These are phyloP conservation scores for Drosophila nikananu DNA, from an alignment of 1,140 invertebrate genomes.

Conservation along the genomic window DNA sequence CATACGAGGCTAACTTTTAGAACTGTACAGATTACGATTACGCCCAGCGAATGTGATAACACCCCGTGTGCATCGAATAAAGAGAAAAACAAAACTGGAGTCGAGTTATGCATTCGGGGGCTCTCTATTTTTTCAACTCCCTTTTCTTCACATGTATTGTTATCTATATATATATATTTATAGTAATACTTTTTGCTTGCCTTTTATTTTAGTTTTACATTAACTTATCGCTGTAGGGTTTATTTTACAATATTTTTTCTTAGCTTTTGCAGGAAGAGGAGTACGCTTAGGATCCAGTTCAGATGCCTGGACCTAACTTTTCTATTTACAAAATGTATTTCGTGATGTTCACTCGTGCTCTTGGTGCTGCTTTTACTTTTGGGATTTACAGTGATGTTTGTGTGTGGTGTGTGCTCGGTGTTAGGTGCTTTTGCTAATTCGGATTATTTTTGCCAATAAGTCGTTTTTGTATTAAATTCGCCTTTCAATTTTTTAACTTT, in stretches of 20 bases:
- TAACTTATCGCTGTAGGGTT: slow-evolving; percentile 55
- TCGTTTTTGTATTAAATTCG: slow-evolving; percentile 64
- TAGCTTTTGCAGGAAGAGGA: slow-evolving; percentile 38
- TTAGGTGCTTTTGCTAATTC: slow-evolving; percentile 54
- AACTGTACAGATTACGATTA: slow-evolving; percentile 43
- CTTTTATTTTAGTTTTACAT: slow-evolving; percentile 67
- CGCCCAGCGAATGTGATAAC: slow-evolving; percentile 26
- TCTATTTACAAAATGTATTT: slow-evolving; percentile 45
- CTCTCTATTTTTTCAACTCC: slow-evolving; percentile 39
- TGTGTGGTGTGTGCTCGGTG: slow-evolving; percentile 37
- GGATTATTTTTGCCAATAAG: slow-evolving; percentile 54
- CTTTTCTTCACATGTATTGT: slow-evolving; percentile 46
- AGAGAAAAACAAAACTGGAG: slow-evolving; percentile 39
- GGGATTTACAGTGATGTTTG: slow-evolving; percentile 74
- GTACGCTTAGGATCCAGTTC: slow-evolving; percentile 17
- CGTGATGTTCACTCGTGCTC: slow-evolving; percentile 59
- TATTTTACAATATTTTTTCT: slow-evolving; percentile 68
- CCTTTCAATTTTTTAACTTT: slow-evolving; percentile 39
- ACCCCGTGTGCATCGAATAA: slow-evolving; percentile 40
- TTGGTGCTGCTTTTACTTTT: slow-evolving; percentile 38
- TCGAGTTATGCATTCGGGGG: slow-evolving; percentile 36
- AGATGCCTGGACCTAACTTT: slow-evolving; percentile 20
- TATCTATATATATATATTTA: slow-evolving; percentile 54
- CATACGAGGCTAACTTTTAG: slow-evolving; percentile 25
- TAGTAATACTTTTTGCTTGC: slow-evolving; percentile 80